Base-by-base conservation (phyloP, 1,140 invertebrate species). In the Cydia splendana region DNA sequence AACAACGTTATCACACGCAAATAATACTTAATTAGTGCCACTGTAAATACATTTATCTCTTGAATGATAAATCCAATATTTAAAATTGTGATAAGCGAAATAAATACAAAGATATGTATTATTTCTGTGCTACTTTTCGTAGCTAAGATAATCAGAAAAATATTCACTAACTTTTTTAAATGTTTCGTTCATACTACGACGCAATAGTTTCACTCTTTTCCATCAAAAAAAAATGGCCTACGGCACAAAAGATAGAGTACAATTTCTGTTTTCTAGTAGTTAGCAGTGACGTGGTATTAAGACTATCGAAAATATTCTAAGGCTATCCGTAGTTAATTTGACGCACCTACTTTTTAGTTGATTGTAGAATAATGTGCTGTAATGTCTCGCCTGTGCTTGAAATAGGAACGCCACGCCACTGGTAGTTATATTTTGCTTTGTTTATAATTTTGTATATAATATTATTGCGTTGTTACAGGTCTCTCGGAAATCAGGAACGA, bases 401-500 rank as follows among this genome's bases (percentile, higher is more conserved):
- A 18, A 53, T 7, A 53, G 15, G 5, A 53, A n/a, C n/a, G n/a
- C 57, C 20, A 24, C 15, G 20, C n/a, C 20, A 62, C 15, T 18
- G 53, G 15, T 20, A 62, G 20, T 62, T 62, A 62, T 20, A 9
- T 62, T 10, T 12, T 18, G n/a, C n/a, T n/a, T 57, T 57, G 53
- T 15, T 48, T 15, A 48, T 48, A 0, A 57, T 6, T n/a, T n/a
- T 51, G 53, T 7, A 18, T 5, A 18, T 9, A 18, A 62, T 62
- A 12, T 62, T 62, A 4, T 45, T 51, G 34, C 18, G 20, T 69
- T 69, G 76, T 10, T 18, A 51, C 85, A 96, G 96, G 97, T 82
- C 94, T 98, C 12, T 90, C 87, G 1, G 93, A 94, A 65, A 94
- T 97, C 76, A 94, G 94, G 62, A 88, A 95, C 62, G 95, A 96